Base-by-base conservation (phyloP, 2,113 vertebrate genomes). In the Rhagologus leucostigma region DNA sequence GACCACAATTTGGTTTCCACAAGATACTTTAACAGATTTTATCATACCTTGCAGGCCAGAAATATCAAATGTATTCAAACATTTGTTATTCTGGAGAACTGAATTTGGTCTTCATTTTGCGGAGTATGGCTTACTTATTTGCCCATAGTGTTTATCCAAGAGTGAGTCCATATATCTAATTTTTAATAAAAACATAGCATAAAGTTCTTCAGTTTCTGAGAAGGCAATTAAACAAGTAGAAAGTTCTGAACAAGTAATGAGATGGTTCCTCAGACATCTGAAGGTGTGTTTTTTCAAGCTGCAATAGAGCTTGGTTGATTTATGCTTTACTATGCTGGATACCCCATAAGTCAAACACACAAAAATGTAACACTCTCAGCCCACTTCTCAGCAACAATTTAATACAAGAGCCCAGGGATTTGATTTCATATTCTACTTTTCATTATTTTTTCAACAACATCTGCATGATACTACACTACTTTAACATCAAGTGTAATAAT, bases 171-270 rank as follows among this genome's bases (percentile, higher is more conserved):
- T 64, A 64, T 60, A 89, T 93, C 27, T 92, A 6, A 47, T 87
- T 96, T 95, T 95, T 84, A 93, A 87, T 89, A 60, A 96, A 95
- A 94, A 85, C 50, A 84, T 3, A 73, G 75, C n/a, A 77, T 62
- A 70, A 94, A 69, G 55, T 83, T 87, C 78, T 91, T 79, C 41
- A 87, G 63, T 55, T 60, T 88, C 79, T 81, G n/a, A 79, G 68
- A 30, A 78, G 29, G 65, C 93, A 96, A 92, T 94, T 82, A 95
- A 93, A 63, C 35, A 82, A 82, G 83, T 3, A 90, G 69, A 87
- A 95, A 87, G 24, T 74, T 90, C 65, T 81, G 47, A 93, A 80
- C 64, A 90, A 67, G 49, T 90, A 96, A 90, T 87, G 69, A 93
- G 81, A 91, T 63, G 32, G 84, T 42, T 97, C 92, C 86, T 94